Percentiles rank a stretch among this genome's conserved stretches.
Conservation (phyloP, 2,888 invertebrate species). For the Dicyrtomina minuta region DNA sequence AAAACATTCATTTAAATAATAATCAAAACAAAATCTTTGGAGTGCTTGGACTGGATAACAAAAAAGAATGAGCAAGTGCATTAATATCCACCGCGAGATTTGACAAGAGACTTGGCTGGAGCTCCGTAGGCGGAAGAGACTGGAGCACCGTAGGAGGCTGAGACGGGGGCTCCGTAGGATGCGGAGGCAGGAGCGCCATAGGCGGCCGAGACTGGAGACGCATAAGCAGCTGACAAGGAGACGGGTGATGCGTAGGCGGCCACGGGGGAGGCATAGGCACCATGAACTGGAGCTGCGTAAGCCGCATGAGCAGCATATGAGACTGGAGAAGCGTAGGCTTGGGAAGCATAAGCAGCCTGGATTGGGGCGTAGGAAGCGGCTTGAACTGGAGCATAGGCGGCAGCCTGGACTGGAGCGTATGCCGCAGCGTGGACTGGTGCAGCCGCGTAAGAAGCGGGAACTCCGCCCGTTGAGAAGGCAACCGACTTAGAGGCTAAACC, state of each 20-base stretch:
- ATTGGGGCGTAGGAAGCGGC: background rate
- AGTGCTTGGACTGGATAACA: too few species aligned
- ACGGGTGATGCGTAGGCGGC: too few species aligned
- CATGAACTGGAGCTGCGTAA: too few species aligned
- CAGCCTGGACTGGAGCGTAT: background rate
- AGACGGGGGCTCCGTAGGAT: background rate
- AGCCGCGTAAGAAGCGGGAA: background rate
- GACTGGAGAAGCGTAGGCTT: too few species aligned
- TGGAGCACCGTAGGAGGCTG: background rate
- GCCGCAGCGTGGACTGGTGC: background rate
- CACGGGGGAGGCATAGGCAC: too few species aligned
- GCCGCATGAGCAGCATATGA: too few species aligned
- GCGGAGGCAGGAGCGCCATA: background rate
- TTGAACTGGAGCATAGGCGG: background rate
- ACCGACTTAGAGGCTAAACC: background rate
- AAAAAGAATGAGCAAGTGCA: too few species aligned
- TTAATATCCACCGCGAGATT: too few species aligned
- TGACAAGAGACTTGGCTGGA: too few species aligned
- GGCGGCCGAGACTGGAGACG: background rate
- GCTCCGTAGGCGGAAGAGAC: conserved; percentile 6
- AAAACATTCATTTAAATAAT: too few species aligned
- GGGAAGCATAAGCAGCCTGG: conserved; percentile 1
- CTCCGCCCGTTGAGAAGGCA: background rate
- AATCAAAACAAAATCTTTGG: too few species aligned
- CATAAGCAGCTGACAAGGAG: too few species aligned